Evolutionary conservation across 2,113 vertebrate species (phyloP).

Genomic region (Reinhardtius hippoglossoides): DNA sequence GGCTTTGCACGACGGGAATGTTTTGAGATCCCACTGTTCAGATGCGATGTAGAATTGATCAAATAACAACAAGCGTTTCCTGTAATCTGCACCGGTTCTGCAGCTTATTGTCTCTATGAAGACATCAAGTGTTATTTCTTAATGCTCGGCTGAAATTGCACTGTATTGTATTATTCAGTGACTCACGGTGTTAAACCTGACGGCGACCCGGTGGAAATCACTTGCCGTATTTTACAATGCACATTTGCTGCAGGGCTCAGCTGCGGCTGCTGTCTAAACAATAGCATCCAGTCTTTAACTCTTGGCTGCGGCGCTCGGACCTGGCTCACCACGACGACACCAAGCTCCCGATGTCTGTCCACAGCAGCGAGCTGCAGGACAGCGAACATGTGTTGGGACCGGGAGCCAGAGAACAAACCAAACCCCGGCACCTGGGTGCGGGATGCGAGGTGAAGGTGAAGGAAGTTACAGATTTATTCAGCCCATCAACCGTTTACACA

Average conservation of each 20-base stretch:
- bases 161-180: not conserved
- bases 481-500: slow-evolving; percentile 24
- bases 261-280: slow-evolving; percentile 50
- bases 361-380: slow-evolving; percentile 26
- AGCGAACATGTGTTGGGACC: slow-evolving; percentile 14
- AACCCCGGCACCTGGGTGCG: slow-evolving; percentile 17
- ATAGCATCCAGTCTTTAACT: slow-evolving; percentile 49
- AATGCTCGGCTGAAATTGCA: not conserved
- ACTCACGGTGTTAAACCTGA: not conserved
- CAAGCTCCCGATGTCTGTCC: slow-evolving; percentile 30
- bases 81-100: not conserved
- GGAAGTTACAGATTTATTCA: not conserved
- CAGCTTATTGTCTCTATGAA: too few relatives aligned
- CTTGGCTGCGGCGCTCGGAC: slow-evolving; percentile 51
- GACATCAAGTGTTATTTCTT: too few relatives aligned
- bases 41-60: too few relatives aligned
- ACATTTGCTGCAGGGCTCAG: slow-evolving; percentile 26
- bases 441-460: not conserved
- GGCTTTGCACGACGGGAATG: too few relatives aligned
- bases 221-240: slow-evolving; percentile 1
- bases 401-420: slow-evolving; percentile 12
- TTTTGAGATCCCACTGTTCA: too few relatives aligned
- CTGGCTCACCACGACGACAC: slow-evolving; percentile 32
- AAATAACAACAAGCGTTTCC: too few relatives aligned
- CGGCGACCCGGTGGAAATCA: slow-evolving; percentile 25